Conservation (phyloP, 2,797 vertebrate genomes). For the Cyclopterus lumpus region DNA sequence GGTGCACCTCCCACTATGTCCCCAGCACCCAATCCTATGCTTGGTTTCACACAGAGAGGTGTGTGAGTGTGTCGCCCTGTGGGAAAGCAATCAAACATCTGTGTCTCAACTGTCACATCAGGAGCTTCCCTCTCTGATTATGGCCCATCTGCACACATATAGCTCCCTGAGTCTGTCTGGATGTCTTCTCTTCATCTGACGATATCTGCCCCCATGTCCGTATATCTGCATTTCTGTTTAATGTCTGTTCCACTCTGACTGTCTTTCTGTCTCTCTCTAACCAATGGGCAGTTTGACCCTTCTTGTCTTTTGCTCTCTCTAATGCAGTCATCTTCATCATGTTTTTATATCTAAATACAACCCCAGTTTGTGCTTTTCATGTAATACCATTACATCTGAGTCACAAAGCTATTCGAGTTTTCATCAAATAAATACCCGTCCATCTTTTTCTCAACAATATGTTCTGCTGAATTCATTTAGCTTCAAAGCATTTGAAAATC, state of each 20-base stretch:
- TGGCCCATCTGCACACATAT: background rate
- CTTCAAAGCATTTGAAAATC: background rate
- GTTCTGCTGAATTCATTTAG: background rate
- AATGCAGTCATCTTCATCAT: background rate
- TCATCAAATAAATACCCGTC: background rate
- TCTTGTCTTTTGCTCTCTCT: background rate
- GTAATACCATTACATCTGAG: background rate
- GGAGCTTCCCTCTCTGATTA: slow-evolving; percentile 26
- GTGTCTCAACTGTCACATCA: slow-evolving; percentile 46
- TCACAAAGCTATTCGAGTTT: background rate
- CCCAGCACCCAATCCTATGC: slow-evolving; percentile 61
- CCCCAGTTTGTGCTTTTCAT: background rate
- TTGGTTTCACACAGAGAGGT: slow-evolving; percentile 27
- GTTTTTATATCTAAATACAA: background rate
- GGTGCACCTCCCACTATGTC: slow-evolving; percentile 46
- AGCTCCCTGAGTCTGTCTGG: slow-evolving; percentile 5
- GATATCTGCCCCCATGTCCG: too few species aligned
- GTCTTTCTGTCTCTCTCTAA: background rate
- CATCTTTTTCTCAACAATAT: background rate
- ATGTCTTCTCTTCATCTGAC: background rate
- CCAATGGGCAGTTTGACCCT: background rate
- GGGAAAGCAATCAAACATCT: slow-evolving; percentile 39
- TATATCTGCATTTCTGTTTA: background rate
- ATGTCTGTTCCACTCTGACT: background rate
- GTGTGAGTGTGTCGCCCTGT: slow-evolving; percentile 9